Evolutionary conservation across 2,113 vertebrate genomes (phyloP).

Genomic region (Macquaria australasica): DNA sequence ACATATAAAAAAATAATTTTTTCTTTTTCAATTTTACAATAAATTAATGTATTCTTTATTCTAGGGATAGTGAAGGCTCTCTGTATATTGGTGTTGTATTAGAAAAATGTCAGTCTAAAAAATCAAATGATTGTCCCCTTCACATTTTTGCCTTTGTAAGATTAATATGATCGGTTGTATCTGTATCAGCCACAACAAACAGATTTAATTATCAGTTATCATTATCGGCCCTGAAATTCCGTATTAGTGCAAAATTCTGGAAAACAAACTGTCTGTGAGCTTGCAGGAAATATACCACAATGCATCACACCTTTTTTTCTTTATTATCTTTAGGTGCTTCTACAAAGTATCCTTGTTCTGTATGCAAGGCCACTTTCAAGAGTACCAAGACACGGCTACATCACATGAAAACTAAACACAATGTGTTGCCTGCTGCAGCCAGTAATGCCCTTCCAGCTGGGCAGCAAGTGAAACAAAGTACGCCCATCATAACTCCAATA

Average conservation of each 20-base stretch:
- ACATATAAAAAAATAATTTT: no score
- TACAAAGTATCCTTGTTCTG: conserved; percentile 72
- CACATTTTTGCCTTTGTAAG: background rate
- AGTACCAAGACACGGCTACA: conserved; percentile 70
- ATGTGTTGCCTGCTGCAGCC: conserved; percentile 21
- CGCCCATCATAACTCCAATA: conserved; percentile 75
- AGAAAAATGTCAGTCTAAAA: background rate
- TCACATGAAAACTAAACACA: conserved; percentile 83
- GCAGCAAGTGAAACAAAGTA: conserved; percentile 51
- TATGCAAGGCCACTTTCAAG: conserved; percentile 82
- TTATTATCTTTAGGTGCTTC: conserved; percentile 65
- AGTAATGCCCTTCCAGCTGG: conserved; percentile 13
- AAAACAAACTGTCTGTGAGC: background rate
- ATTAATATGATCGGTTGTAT: background rate
- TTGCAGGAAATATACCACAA: background rate
- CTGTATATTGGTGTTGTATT: background rate
- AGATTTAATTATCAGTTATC: background rate
- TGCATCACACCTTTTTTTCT: conserved; percentile 24
- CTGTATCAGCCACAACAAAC: background rate
- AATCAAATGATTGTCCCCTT: background rate
- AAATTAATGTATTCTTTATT: background rate
- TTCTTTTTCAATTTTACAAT: no score
- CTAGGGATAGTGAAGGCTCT: background rate
- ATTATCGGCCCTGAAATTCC: background rate
- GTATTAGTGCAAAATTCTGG: background rate